Conservation (phyloP, 2,797 vertebrate species). For the Ctenosaura bakeri region DNA sequence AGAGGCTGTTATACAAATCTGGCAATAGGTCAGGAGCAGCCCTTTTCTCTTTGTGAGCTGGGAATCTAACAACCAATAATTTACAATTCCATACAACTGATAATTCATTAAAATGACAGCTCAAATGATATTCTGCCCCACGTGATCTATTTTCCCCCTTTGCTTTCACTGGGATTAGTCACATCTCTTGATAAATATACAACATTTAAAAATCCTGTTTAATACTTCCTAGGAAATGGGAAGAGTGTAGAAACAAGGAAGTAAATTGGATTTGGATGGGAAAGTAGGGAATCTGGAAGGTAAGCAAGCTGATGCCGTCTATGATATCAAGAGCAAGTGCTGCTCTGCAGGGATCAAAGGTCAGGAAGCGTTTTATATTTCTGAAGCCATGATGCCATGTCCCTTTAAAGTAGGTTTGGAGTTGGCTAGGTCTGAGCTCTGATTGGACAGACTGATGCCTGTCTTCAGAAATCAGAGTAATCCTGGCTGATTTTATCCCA, state of each 20-base stretch:
- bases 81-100: neutral
- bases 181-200: neutral
- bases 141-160: neutral
- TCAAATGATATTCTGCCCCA: neutral
- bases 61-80: neutral
- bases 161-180: neutral
- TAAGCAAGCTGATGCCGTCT: neutral
- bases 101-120: neutral
- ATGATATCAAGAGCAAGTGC: neutral
- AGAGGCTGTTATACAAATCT: neutral
- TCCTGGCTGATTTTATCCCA: constrained; percentile 87
- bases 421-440: constrained; percentile 53
- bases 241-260: neutral
- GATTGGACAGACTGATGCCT: constrained; percentile 77
- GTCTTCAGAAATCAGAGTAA: constrained; percentile 88
- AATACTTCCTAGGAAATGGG: constrained; percentile 1
- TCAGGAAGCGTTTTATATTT: neutral
- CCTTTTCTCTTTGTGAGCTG: neutral
- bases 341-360: neutral
- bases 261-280: neutral
- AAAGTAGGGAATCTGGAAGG: neutral
- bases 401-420: constrained; percentile 58
- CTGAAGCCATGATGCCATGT: neutral
- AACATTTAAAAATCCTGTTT: neutral
- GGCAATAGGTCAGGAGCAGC: too few relatives aligned